phyloP scores from a whole-genome alignment of 2,113 vertebrate species.

The Gymnorhina tibicen region DNA sequence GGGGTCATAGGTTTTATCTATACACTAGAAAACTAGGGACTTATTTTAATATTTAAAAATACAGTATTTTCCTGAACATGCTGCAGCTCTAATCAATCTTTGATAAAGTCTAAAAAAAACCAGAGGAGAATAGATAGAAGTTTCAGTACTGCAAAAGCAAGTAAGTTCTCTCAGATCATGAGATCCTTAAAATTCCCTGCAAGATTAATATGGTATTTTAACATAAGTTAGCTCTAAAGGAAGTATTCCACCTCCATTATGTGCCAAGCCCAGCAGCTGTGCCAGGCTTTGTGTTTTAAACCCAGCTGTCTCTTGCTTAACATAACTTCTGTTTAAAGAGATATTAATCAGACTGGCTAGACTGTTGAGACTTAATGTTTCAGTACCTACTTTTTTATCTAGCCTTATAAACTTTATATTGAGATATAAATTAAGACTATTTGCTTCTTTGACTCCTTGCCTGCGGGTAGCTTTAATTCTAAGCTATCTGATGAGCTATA shows the following conservation, averaged over 20 bases:
- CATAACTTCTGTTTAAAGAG: constrained; percentile 46
- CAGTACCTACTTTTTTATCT: constrained; percentile 59
- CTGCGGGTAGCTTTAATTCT: constrained; percentile 57
- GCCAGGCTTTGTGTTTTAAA: constrained; percentile 20
- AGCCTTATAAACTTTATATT: constrained; percentile 59
- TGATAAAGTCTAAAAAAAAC: neutral
- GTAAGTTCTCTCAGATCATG: neutral
- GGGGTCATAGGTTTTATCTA: neutral
- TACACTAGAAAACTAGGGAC: neutral
- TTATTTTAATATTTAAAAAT: neutral
- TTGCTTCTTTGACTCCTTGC: constrained; percentile 62
- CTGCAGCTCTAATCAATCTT: neutral
- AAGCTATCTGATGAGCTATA: constrained; percentile 39
- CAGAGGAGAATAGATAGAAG: neutral
- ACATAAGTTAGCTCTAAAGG: neutral
- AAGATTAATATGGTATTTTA: neutral
- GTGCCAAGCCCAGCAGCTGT: neutral
- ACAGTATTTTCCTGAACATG: neutral
- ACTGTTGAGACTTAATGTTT: constrained; percentile 43
- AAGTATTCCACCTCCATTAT: neutral
- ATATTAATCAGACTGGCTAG: constrained; percentile 59
- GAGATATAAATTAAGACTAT: constrained; percentile 70
- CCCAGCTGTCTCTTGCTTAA: neutral
- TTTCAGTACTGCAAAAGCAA: neutral
- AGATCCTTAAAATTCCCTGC: neutral